phyloP scores from a whole-genome alignment of 2,797 vertebrate genomes.

The Vespertilio murinus region DNA sequence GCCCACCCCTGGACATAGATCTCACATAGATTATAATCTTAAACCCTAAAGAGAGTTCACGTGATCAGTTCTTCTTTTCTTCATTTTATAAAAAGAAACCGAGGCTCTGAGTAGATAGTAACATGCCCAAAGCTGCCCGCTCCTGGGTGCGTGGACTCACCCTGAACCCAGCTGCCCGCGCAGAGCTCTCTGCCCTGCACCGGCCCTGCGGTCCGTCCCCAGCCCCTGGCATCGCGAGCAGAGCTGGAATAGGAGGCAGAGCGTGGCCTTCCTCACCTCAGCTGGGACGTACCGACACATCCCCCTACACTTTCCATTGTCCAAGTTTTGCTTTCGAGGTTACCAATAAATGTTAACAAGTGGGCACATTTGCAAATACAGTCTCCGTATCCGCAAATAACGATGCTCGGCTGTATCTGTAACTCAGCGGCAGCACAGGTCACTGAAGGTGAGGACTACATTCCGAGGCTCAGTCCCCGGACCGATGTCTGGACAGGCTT shows the following conservation, averaged over 20 bases:
- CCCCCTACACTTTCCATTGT: not conserved
- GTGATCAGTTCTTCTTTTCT: not conserved
- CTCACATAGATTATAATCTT: not conserved
- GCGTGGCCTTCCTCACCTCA: not conserved
- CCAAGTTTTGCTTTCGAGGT: not conserved
- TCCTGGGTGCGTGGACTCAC: not conserved
- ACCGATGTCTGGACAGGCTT: too few relatives aligned
- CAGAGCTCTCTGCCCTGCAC: not conserved
- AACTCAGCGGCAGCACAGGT: not conserved
- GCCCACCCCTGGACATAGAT: not conserved
- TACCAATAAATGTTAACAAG: not conserved
- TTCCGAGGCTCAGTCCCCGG: not conserved
- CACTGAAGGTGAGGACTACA: not conserved
- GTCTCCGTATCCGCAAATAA: not conserved
- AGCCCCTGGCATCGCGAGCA: not conserved
- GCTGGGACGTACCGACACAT: not conserved
- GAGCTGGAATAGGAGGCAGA: not conserved
- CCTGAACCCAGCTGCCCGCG: fast-evolving
- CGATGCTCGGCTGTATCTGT: not conserved
- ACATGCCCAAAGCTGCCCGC: not conserved
- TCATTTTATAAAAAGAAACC: not conserved
- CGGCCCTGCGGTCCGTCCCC: not conserved
- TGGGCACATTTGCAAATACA: not conserved
- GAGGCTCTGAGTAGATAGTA: not conserved
- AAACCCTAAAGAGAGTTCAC: not conserved